phyloP scores from a whole-genome alignment of 2,797 vertebrate species.

The Thamnophis elegans region DNA sequence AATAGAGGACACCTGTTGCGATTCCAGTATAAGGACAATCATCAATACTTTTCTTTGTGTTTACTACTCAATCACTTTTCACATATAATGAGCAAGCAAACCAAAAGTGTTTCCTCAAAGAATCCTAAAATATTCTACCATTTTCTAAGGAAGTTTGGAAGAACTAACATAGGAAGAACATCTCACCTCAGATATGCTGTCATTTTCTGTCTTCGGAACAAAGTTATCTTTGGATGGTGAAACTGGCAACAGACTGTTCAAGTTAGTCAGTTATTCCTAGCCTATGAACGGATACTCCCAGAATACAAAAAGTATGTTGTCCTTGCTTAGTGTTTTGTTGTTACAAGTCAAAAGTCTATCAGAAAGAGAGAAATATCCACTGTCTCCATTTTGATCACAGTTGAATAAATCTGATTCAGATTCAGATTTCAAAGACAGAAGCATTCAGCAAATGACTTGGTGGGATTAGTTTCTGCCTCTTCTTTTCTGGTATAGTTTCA shows the following conservation, averaged over 20 bases:
- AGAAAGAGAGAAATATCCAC: background rate
- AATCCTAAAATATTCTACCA: background rate
- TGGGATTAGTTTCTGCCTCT: background rate
- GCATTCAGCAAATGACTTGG: background rate
- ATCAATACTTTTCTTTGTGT: background rate
- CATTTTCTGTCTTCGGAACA: background rate
- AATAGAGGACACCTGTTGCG: background rate
- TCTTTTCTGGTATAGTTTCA: background rate
- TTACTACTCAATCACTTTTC: background rate
- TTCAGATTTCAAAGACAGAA: background rate
- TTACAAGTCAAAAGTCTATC: background rate
- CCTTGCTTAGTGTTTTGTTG: background rate
- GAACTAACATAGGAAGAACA: background rate
- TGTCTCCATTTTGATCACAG: background rate
- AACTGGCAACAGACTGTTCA: background rate
- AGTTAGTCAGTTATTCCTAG: background rate
- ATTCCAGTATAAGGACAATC: background rate
- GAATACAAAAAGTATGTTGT: background rate
- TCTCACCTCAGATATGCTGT: background rate
- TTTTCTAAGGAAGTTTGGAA: background rate
- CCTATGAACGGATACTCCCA: background rate
- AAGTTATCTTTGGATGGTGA: background rate
- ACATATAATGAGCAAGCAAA: background rate
- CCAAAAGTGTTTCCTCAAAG: background rate
- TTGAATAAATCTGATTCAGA: background rate